Evolutionary conservation across 2,888 invertebrate genomes (phyloP), one percentile per base, ranked within the genome.

Genomic region (Argyresthia albistria): DNA sequence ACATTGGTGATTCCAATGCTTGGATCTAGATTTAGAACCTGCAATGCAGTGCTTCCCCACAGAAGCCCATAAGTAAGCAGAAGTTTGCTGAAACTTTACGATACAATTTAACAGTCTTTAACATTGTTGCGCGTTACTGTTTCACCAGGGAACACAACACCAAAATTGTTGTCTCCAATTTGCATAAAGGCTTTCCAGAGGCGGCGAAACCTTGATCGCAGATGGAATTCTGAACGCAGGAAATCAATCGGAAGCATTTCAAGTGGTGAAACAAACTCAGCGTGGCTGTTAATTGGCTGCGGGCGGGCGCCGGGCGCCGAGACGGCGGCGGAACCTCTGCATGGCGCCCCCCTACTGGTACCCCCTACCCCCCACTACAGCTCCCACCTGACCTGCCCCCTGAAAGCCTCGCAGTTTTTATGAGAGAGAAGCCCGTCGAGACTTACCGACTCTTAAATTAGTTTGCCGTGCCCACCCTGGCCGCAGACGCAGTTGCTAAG

Each of bases 261-360:
- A 66, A 84, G 77, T 78, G 75, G 75, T 66, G 83, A 81, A 84
- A 83, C 77, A 81, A 86, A 83, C 79, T 83, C 77, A 78, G 69
- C 76, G 73, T 81, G 76, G 71, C 79, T 76, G 84, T 82, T 86
- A 86, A 86, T 86, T 86, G 86, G 83, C 82, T 86, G 84, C 86
- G 84, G 86, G 86, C 77, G 84, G n/a, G 83, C 73, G 51, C 84
- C 25, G 25, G 25, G 86, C 86, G 87, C 86, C 86, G 84, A 86
- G 86, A 86, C 84, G 82, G 81, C 82, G 82, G 83, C 73, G 77
- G 83, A 78, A 83, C 86, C 86, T 77, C 87, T 80, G 87, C 87
- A 86, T 82, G 83, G 80, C 72, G 66, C 77, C 80, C 74, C 75
- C 79, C 63, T 64, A 64, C 77, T 70, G 60, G 59, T 70, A 78